Evolutionary conservation across 1,140 invertebrate species (phyloP), one percentile per base, ranked within the genome.

Genomic region (Papilio dardanus): DNA sequence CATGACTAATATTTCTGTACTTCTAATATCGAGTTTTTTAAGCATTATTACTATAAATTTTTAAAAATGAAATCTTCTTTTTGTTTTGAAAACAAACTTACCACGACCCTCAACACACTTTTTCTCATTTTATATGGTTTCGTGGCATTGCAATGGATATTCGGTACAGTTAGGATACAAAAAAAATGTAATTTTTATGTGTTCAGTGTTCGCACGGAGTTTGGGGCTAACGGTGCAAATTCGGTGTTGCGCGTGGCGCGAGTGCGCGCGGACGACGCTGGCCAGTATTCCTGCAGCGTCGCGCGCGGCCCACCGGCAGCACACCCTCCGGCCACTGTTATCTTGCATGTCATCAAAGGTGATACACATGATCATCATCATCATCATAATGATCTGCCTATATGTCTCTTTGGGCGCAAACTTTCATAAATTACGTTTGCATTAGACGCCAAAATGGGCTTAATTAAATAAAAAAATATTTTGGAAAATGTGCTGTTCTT

Each of bases 271-370:
- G 88, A 90, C 19, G 91, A 93, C 66, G 91, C 90, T 0, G 91
- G 91, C 0, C 85, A 85, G 2, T 93, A 93, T 78, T 87, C 87
- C 12, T 93, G 91, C 78, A 86, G 79, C 7, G 86, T 93, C 0
- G 86, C 88, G 2, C 83, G 88, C 6, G 87, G 85, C 0, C 88
- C 90, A 16, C 83, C 87, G 0, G 88, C 87, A 0, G 67, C 81
- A 0, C 88, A 87, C 10, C 79, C 86, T 1, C 86, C 90, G 10
- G 90, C 91, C 1, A 80, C 89, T 67, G 89, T 93, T 75, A 83
- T 87, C 5, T 75, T 92, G 68, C 89, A 93, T 73, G 84, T 92
- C 62, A 93, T 91, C 19, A 92, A 92, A 86, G 90, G 90, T 92
- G 50, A 42, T 42, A 12, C 14, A 37, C 46, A n/a, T n/a, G n/a